Conservation (phyloP, 2,113 vertebrate species). For the Serinus canaria region DNA sequence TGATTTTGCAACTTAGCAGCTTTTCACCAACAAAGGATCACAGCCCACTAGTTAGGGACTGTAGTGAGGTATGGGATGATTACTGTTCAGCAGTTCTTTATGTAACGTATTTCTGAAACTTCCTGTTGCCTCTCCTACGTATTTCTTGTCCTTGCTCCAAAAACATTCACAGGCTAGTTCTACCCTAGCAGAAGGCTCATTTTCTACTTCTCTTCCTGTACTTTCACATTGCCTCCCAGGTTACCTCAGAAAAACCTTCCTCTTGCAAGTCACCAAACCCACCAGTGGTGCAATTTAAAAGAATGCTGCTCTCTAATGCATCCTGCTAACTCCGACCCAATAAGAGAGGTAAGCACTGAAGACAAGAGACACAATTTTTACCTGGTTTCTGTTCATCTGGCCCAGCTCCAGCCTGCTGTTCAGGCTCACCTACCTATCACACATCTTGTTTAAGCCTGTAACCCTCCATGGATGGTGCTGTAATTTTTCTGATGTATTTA, state of each 20-base stretch:
- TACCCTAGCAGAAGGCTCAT: not conserved
- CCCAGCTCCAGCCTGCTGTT: not conserved
- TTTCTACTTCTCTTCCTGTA: not conserved
- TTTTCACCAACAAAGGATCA: not conserved
- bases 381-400: not conserved
- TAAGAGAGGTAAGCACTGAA: not conserved
- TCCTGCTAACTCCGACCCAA: not conserved
- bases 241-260: not conserved
- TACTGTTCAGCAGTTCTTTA: not conserved
- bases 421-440: not conserved
- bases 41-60: not conserved
- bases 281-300: not conserved
- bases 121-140: not conserved
- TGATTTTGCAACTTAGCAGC: not conserved
- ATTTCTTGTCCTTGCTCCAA: not conserved
- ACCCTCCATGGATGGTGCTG: not conserved
- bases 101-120: not conserved
- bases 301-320: accelerated
- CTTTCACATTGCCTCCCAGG: not conserved
- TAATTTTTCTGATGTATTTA: not conserved
- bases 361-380: not conserved
- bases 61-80: not conserved
- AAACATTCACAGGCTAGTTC: not conserved
- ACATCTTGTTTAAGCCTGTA: not conserved
- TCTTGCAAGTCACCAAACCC: not conserved